Evolutionary conservation across 2,888 invertebrate species (phyloP), one percentile per base, ranked within the genome.

Genomic region (Chorisops tibialis): DNA sequence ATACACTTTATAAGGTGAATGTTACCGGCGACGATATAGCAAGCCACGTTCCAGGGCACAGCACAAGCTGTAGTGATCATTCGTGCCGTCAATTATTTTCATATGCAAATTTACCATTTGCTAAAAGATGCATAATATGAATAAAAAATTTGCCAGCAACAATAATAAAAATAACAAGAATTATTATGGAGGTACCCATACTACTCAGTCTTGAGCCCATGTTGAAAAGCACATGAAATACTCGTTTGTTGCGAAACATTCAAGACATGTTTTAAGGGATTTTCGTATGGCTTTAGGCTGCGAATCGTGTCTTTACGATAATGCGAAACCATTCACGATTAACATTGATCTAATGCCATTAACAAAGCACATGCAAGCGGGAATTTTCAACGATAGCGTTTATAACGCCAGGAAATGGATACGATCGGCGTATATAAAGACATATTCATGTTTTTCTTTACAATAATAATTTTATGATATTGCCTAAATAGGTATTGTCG

Each of bases 11-110:
- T 30, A 30, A 30, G 30, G 30, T 30, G 30, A 30, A 30, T 9
- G 30, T 30, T 30, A 9, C 5, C 30, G 30, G 7, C 30, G 30
- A 30, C 3, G 30, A 7, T n/a, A n/a, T n/a, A n/a, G n/a, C 30
- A 7, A 7, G 30, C 30, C 30, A 9, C 9, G 30, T 7, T 30
- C 7, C 7, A 30, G n/a, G n/a, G 30, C 24, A 24, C n/a, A 24
- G 24, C 30, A 30, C 9, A n/a, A 30, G 30, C 30, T 30, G 7
- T 5, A 59, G 38, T 58, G 63, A 63, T 63, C 63, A 61, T 61
- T 64, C 64, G 62, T 64, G 64, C 59, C 59, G 59, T 43, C 59
- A 59, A 64, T 64, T 59, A 64, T 64, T 64, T 62, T 54, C 59
- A 59, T 64, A 64, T 64, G 64, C 64, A 64, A 64, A 64, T 64